Evolutionary conservation across 1,140 invertebrate species (phyloP).

Genomic region (Brachionus asplanchnoidis): DNA sequence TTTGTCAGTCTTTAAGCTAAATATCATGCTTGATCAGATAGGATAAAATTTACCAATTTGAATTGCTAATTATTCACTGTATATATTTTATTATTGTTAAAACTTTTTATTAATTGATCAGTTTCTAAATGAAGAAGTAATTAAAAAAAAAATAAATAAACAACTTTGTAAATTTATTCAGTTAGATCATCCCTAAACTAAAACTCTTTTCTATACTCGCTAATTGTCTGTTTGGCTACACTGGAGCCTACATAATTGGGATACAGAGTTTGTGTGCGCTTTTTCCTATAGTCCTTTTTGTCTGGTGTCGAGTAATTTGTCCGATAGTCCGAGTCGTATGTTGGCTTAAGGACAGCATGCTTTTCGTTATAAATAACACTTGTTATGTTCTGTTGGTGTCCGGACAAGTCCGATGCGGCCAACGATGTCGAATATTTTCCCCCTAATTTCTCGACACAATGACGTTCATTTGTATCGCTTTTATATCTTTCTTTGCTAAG

Average conservation of each 20-base stretch:
- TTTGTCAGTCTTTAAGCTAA: neutral
- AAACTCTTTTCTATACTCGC: conserved; percentile 23
- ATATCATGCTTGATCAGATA: neutral
- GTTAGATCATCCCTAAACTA: neutral
- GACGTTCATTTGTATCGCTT: neutral
- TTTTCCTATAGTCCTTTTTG: conserved; percentile 24
- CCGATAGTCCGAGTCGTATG: neutral
- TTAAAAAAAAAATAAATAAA: neutral
- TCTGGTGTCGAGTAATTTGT: conserved; percentile 6
- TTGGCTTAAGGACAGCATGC: neutral
- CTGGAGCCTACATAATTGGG: conserved; percentile 6
- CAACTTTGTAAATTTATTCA: neutral
- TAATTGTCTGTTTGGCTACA: neutral
- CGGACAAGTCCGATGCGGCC: neutral
- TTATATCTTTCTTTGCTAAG: neutral
- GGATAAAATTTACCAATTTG: neutral
- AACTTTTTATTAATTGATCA: neutral
- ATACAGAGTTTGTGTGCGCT: conserved; percentile 21
- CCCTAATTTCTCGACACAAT: neutral
- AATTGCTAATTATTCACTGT: neutral
- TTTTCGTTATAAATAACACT: conserved; percentile 14
- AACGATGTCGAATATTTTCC: neutral
- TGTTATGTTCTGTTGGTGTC: neutral
- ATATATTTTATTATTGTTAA: neutral
- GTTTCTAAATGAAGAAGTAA: neutral